Percentiles rank a stretch among this genome's conserved stretches.
Evolutionary conservation across 2,113 vertebrate species (phyloP).

Genomic region (Oxyura jamaicensis): DNA sequence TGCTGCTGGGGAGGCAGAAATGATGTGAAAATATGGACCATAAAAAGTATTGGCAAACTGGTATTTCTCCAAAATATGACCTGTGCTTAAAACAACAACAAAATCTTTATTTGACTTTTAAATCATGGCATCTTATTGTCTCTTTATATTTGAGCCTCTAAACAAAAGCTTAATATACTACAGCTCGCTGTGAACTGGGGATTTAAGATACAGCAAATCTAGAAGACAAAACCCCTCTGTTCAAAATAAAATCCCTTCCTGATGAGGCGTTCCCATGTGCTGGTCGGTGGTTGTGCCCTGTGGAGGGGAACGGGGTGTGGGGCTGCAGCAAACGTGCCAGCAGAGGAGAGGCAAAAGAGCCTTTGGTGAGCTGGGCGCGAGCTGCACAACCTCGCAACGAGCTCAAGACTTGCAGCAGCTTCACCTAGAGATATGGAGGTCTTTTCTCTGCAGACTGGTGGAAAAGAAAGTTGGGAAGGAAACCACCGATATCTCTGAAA

Average conservation of each 20-base stretch:
- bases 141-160: background rate
- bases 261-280: background rate
- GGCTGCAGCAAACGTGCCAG: rapidly evolving
- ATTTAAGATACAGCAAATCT: background rate
- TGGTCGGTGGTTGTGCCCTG: background rate
- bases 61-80: slow-evolving; percentile 36
- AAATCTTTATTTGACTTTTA: slow-evolving; percentile 59
- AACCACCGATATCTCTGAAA: background rate
- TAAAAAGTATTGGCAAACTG: slow-evolving; percentile 45
- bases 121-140: slow-evolving; percentile 29
- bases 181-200: rapidly evolving
- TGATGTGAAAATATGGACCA: background rate
- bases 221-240: rapidly evolving
- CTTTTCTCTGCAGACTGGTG: background rate
- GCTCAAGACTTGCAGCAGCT: background rate
- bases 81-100: slow-evolving; percentile 45
- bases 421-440: background rate
- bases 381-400: background rate
- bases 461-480: background rate
- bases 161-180: background rate
- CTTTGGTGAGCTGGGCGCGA: background rate
- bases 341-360: background rate
- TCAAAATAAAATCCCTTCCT: background rate
- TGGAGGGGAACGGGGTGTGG: background rate
- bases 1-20: slow-evolving; percentile 17